These are phyloP conservation scores for Saguinus imperator DNA, from an alignment of 2,113 vertebrate genomes.

Conservation along the genomic window DNA sequence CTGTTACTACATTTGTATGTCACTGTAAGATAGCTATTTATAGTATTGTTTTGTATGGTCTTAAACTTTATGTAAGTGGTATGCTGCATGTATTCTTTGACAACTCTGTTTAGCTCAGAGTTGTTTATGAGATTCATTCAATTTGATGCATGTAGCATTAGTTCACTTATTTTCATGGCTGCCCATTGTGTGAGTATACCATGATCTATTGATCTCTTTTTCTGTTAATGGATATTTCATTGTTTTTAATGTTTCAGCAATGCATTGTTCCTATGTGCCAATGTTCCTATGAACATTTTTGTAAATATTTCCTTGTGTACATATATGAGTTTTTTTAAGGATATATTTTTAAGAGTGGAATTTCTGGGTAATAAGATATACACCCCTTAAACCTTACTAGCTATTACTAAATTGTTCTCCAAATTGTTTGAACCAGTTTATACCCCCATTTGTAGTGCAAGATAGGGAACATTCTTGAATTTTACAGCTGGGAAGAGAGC, in stretches of 20 bases:
- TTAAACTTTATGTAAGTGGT: neutral
- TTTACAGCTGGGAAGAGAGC: neutral
- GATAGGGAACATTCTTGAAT: neutral
- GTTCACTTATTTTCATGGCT: neutral
- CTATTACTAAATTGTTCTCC: constrained; percentile 26
- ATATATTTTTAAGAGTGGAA: neutral
- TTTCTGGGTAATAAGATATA: neutral
- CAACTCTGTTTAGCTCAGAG: neutral
- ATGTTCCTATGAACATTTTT: neutral
- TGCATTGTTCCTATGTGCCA: neutral
- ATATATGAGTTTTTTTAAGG: neutral
- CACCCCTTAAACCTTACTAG: neutral
- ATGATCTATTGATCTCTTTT: neutral
- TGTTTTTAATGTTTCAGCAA: neutral
- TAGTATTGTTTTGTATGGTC: constrained; percentile 8
- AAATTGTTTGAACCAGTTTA: neutral
- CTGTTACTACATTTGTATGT: neutral
- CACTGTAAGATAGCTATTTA: neutral
- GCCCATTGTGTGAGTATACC: neutral
- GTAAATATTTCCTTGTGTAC: neutral
- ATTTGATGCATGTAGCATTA: neutral
- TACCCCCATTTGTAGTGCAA: neutral
- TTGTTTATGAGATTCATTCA: constrained; percentile 5
- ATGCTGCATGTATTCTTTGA: neutral
- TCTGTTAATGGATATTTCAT: neutral